These are phyloP conservation scores for Progne subis DNA, from an alignment of 2,113 vertebrate genomes.

Conservation along the genomic window DNA sequence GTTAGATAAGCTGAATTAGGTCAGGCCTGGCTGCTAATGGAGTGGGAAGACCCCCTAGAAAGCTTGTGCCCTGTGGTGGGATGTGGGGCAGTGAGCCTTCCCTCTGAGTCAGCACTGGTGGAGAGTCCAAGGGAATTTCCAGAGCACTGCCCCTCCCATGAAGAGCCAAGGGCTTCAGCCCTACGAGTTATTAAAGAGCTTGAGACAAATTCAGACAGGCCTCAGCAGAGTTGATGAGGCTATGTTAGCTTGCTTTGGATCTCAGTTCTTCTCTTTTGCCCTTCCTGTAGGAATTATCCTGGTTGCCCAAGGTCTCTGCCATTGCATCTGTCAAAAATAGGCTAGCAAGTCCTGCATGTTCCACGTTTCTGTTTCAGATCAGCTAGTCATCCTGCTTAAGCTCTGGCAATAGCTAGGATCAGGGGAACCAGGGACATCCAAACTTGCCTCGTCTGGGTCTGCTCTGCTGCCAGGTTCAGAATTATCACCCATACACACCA, in stretches of 20 bases:
- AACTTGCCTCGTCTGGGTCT: background rate
- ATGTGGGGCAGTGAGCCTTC: slow-evolving; percentile 3
- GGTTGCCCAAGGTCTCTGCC: background rate
- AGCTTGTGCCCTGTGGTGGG: background rate
- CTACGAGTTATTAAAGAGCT: background rate
- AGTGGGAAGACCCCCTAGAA: slow-evolving; percentile 15
- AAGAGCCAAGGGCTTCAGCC: slow-evolving; percentile 25
- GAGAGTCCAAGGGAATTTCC: slow-evolving; percentile 52
- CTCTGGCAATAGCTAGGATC: background rate
- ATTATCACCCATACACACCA: background rate
- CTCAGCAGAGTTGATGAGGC: background rate
- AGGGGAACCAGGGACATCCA: background rate
- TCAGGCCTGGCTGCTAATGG: background rate
- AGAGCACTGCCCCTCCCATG: background rate
- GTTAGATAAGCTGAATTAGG: slow-evolving; percentile 47
- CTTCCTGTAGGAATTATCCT: background rate
- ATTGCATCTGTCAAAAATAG: background rate
- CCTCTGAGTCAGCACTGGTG: slow-evolving; percentile 48
- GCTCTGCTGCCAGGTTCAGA: background rate
- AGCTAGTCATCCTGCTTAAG: background rate
- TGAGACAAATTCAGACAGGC: slow-evolving; percentile 59
- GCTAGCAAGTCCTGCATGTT: background rate
- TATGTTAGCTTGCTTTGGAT: accelerated
- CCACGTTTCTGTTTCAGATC: background rate
- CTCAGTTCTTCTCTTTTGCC: background rate